A percentile compares a stretch with the other conserved stretches of the same genome.
phyloP scores from a whole-genome alignment of 1,140 invertebrate species.

The Drosophila funebris region DNA sequence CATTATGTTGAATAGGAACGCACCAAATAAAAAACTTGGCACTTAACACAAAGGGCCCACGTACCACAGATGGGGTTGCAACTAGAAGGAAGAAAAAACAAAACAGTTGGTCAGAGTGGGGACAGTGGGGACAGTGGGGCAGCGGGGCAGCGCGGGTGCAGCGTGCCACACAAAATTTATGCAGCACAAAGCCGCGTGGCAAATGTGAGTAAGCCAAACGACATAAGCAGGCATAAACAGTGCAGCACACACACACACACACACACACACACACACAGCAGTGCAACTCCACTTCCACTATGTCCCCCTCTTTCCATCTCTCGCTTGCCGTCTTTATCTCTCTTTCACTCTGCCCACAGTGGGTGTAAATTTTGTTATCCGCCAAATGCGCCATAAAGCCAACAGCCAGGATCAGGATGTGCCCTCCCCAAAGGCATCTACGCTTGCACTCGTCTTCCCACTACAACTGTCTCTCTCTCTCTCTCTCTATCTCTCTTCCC shows the following conservation, averaged over 20 bases:
- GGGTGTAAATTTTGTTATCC: slow-evolving; percentile 79
- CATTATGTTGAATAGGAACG: slow-evolving; percentile 68
- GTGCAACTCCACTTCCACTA: not conserved
- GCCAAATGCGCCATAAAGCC: slow-evolving; percentile 75
- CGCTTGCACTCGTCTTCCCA: not conserved
- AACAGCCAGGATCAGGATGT: slow-evolving; percentile 34
- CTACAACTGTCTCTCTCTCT: not conserved
- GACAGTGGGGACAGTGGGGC: not conserved
- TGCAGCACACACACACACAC: slow-evolving; percentile 17
- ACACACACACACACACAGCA: not conserved
- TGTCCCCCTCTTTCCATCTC: no score
- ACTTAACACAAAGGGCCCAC: slow-evolving; percentile 72
- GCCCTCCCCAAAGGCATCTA: slow-evolving; percentile 18
- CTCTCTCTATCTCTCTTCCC: not conserved
- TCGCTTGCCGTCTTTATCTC: not conserved
- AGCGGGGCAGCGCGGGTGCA: not conserved
- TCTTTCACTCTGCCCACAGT: slow-evolving; percentile 30
- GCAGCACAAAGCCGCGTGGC: slow-evolving; percentile 74
- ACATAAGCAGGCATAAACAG: slow-evolving; percentile 79
- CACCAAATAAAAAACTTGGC: slow-evolving; percentile 64
- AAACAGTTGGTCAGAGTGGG: not conserved
- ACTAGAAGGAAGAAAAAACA: no score
- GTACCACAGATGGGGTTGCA: slow-evolving; percentile 14
- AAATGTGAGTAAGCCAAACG: slow-evolving; percentile 80
- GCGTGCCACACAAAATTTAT: slow-evolving; percentile 65